Percentiles rank a stretch among this genome's conserved stretches.
These are phyloP conservation scores for Desmodus rotundus DNA, from an alignment of 2,113 vertebrate genomes.

Conservation along the genomic window DNA sequence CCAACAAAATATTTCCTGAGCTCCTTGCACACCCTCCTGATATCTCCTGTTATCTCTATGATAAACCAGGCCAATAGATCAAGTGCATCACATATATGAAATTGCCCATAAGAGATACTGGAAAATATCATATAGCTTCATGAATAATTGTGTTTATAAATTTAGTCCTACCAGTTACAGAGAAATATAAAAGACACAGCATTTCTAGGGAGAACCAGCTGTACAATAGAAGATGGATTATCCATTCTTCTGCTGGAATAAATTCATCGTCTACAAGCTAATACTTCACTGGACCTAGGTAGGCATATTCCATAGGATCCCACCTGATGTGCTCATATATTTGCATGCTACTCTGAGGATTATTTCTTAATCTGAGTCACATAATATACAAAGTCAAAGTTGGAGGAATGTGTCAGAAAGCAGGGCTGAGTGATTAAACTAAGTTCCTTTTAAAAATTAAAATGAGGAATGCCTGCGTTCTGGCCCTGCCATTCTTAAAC, in stretches of 20 bases:
- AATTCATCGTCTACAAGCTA: slow-evolving; percentile 18
- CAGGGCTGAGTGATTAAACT: background rate
- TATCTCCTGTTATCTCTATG: slow-evolving; percentile 40
- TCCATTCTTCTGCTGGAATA: slow-evolving; percentile 48
- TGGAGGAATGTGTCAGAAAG: background rate
- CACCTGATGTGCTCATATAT: background rate
- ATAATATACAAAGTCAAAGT: background rate
- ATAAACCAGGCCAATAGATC: slow-evolving; percentile 64
- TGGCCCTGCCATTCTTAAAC: background rate
- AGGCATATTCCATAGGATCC: background rate
- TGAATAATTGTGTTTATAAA: slow-evolving; percentile 50
- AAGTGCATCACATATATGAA: slow-evolving; percentile 52
- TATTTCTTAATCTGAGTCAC: background rate
- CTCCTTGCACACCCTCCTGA: background rate
- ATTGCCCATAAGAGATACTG: slow-evolving; percentile 35
- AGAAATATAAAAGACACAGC: background rate
- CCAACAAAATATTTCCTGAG: slow-evolving; percentile 10
- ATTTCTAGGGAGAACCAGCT: background rate
- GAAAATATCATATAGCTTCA: slow-evolving; percentile 26
- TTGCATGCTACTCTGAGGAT: background rate
- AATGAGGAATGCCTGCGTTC: background rate
- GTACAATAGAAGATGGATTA: background rate
- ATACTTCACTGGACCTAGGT: background rate
- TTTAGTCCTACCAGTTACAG: slow-evolving; percentile 19
- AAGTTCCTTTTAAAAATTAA: background rate